Percentiles rank a stretch among this genome's conserved stretches.
phyloP scores from a whole-genome alignment of 2,797 vertebrate species.

The Hozukius guyotensis region DNA sequence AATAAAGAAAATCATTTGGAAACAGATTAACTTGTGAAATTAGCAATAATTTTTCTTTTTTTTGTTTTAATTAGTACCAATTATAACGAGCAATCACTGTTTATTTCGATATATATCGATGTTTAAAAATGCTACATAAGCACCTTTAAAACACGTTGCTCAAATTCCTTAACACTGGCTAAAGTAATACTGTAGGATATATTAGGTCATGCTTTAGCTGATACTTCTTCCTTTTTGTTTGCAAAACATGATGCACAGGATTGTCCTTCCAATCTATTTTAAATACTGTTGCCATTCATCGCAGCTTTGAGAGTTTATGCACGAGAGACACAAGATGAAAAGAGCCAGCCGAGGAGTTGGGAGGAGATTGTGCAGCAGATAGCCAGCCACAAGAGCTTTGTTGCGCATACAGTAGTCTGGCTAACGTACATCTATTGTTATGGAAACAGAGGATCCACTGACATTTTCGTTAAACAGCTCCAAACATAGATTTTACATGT shows the following conservation, averaged over 20 bases:
- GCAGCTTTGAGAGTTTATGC: slow-evolving; percentile 41
- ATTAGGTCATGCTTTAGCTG: neutral
- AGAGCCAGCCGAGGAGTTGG: slow-evolving; percentile 29
- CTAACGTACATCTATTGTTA: slow-evolving; percentile 39
- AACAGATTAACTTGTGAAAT: neutral
- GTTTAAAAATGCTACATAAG: neutral
- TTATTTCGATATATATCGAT: neutral
- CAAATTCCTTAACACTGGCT: neutral
- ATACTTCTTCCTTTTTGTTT: slow-evolving; percentile 27
- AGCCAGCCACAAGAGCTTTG: slow-evolving; percentile 24
- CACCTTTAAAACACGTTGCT: neutral
- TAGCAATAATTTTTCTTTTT: neutral
- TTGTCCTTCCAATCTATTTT: slow-evolving; percentile 36
- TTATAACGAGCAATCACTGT: neutral
- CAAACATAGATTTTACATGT: slow-evolving; percentile 21
- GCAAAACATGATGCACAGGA: neutral
- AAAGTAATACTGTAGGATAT: neutral
- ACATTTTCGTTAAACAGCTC: slow-evolving; percentile 22
- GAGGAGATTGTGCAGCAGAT: slow-evolving; percentile 50
- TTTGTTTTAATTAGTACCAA: neutral
- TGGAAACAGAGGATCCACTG: slow-evolving; percentile 15
- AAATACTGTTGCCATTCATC: slow-evolving; percentile 32
- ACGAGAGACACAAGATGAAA: slow-evolving; percentile 61
- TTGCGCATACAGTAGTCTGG: slow-evolving; percentile 3
- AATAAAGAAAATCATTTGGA: neutral